Evolutionary conservation across 2,797 vertebrate genomes (phyloP), one percentile per base, ranked within the genome.

Genomic region (Sarcoramphus papa): DNA sequence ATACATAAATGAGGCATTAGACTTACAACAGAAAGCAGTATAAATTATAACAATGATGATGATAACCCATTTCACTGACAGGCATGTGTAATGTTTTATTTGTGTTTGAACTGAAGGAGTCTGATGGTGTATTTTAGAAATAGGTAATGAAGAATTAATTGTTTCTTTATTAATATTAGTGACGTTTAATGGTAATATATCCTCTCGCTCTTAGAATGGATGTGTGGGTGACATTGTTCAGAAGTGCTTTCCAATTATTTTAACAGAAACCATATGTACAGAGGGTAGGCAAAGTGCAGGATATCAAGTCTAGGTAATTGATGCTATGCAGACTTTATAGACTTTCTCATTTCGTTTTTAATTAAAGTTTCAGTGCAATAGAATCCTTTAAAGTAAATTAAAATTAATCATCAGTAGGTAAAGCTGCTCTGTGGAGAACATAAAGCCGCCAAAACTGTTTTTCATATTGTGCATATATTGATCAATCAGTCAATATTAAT

Each of bases 221-320:
- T 45, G 93, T 98, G 97, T 97, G 96, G 93, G 94, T 98, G 98
- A 98, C 77, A 92, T 97, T 97, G 76, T 95, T 98, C 97, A 98
- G 98, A 97, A 97, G 84, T 75, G 56, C 96, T 94, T 96, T 96
- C 96, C 85, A 64, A 62, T 94, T 96, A 85, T 85, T 96, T 96
- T 98, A 98, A 98, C 95, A 89, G 96, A 96, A 98, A 97, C 90
- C 97, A 97, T 93, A 97, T 98, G 98, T 96, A 88, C 80, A 79
- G 87, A 85, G 93, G 94, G 89, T 90, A 96, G 59, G 59, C 28
- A 33, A 97, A 81, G 77, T 59, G 56, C 75, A 90, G 83, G 88
- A 91, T 93, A 90, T 92, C 94, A 93, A 53, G 59, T 82, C 96
- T 76, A 88, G 91, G 80, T 93, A 92, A 85, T 95, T 94, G 96